phyloP scores from a whole-genome alignment of 2,888 invertebrate species.

The Andrena dorsata region DNA sequence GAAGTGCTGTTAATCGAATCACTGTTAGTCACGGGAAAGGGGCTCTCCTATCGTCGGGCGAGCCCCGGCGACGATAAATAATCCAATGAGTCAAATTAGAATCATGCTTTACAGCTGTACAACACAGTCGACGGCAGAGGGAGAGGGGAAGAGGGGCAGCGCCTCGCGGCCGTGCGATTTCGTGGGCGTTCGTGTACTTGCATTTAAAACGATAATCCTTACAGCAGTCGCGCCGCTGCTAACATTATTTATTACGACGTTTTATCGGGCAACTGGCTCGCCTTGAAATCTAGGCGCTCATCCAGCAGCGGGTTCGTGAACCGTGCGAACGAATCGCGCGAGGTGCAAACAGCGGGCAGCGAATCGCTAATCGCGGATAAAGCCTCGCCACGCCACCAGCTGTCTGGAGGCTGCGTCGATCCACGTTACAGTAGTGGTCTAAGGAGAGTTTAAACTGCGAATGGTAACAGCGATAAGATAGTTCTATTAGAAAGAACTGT shows the following conservation, averaged over 20 bases:
- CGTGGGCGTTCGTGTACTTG: slow-evolving; percentile 64
- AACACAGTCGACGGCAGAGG: slow-evolving; percentile 4
- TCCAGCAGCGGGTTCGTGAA: slow-evolving; percentile 53
- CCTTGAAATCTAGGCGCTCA: slow-evolving; percentile 73
- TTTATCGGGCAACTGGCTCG: slow-evolving; percentile 74
- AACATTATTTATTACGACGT: slow-evolving; percentile 71
- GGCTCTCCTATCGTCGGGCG: slow-evolving; percentile 20
- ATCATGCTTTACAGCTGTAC: slow-evolving; percentile 59
- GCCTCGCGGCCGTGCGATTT: slow-evolving; percentile 58
- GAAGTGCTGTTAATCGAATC: slow-evolving; percentile 29
- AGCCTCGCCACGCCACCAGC: background rate
- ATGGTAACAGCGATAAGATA: too few species aligned
- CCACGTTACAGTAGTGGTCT: background rate
- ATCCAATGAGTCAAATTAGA: slow-evolving; percentile 66
- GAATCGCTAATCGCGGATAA: slow-evolving; percentile 43
- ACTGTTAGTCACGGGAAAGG: slow-evolving; percentile 23
- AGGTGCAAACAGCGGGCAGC: slow-evolving; percentile 27
- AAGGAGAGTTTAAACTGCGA: background rate
- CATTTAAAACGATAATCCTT: slow-evolving; percentile 71
- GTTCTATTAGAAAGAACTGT: too few species aligned
- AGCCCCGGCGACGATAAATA: slow-evolving; percentile 49
- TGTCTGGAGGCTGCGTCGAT: background rate
- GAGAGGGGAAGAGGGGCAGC: slow-evolving; percentile 12
- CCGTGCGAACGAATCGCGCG: slow-evolving; percentile 35
- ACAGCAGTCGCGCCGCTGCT: slow-evolving; percentile 61